Evolutionary conservation across 2,797 vertebrate genomes (phyloP), one percentile per base, ranked within the genome.

Genomic region (Ceyx erithaca): DNA sequence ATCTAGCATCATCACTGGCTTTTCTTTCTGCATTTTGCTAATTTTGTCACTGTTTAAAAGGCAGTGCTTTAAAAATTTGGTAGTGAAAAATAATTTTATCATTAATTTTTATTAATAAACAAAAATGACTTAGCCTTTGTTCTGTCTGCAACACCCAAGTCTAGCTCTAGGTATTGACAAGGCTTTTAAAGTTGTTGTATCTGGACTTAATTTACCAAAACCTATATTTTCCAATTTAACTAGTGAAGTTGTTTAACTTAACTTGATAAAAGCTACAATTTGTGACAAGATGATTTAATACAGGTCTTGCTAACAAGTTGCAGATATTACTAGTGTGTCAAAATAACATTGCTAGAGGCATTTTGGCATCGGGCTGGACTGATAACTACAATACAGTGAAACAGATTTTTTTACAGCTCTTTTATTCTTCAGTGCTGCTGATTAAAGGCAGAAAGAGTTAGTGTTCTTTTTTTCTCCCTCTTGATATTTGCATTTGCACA

Each of bases 231-330:
- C 66, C 72, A 4, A 73, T 95, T 54, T 70, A 93, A 57, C 51
- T 62, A 45, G 54, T 58, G 33, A 71, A 92, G 95, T 94, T 87
- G 78, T 87, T 94, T 80, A 78, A 94, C 33, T 83, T 91, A 92
- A 66, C 64, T 69, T 77, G 84, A 89, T 95, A 85, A 93, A 83
- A 89, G 49, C 58, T 21, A 67, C 77, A 63, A 90, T 37, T 87
- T 54, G n/a, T 90, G 95, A 95, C 81, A 46, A 10, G 58, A 48
- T 93, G 85, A 96, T 96, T 92, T 92, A 95, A 94, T 95, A 77
- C 28, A 91, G 31, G n/a, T 67, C 59, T 80, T 77, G 43, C 75
- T 93, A 95, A 96, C 92, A 96, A 97, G 85, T 75, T 94, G 72
- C 82, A 96, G 94, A 86, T 84, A 75, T 80, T 94, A 85, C 68